These are phyloP conservation scores for Hydractinia echinata DNA, from an alignment of 30 jellyfish, hydroid and myxozoan species.

Conservation along the genomic window DNA sequence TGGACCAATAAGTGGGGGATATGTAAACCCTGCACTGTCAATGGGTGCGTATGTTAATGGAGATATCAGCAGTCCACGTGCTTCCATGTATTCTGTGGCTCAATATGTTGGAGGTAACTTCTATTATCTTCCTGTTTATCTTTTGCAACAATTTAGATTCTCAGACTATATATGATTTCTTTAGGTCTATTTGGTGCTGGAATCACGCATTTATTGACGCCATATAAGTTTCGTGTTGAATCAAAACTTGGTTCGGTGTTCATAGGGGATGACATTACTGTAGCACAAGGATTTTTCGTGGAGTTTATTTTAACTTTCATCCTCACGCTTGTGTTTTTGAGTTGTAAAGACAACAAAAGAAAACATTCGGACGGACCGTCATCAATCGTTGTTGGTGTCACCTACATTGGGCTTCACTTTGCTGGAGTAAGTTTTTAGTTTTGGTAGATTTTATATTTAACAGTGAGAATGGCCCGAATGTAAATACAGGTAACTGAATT, in stretches of 20 bases:
- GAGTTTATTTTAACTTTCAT: background rate
- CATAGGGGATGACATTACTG: background rate
- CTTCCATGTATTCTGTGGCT: background rate
- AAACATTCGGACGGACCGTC: background rate
- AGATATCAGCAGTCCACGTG: background rate
- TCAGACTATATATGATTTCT: background rate
- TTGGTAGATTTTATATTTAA: too few relatives aligned
- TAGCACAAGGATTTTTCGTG: slow-evolving; percentile 4
- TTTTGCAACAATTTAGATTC: background rate
- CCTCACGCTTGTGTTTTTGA: background rate
- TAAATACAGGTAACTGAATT: too few relatives aligned
- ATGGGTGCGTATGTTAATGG: slow-evolving; percentile 2
- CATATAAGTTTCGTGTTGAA: background rate
- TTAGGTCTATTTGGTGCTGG: slow-evolving; percentile 1
- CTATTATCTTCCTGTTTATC: background rate
- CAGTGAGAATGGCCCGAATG: too few relatives aligned
- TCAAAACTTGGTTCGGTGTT: background rate
- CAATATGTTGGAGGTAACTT: slow-evolving; percentile 10
- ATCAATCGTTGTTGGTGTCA: background rate
- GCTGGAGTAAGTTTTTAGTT: slow-evolving; percentile 6
- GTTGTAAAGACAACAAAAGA: background rate
- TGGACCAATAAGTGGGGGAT: slow-evolving; percentile 5
- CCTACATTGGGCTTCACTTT: slow-evolving; percentile 1
- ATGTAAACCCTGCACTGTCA: slow-evolving; percentile 3
- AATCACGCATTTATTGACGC: background rate